Percentiles rank a stretch among this genome's conserved stretches.
These are phyloP conservation scores for Agraylea sexmaculata DNA, from an alignment of 1,140 invertebrate species.

Conservation along the genomic window DNA sequence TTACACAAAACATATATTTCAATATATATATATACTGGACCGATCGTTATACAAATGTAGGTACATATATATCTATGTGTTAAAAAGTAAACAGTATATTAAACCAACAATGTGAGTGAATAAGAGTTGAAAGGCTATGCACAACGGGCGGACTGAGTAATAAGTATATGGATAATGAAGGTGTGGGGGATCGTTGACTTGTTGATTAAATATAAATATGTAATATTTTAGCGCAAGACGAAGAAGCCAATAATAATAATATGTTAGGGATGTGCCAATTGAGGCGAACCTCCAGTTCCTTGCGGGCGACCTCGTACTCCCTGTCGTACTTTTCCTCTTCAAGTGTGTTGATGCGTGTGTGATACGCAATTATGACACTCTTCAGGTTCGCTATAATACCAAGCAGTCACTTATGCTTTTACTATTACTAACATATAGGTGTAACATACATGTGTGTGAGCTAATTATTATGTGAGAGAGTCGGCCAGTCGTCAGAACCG, in stretches of 20 bases:
- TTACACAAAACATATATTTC: too few relatives aligned
- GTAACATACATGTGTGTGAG: too few relatives aligned
- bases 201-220: conserved; percentile 4
- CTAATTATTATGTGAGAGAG: too few relatives aligned
- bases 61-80: too few relatives aligned
- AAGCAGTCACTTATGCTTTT: conserved; percentile 32
- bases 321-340: conserved; percentile 95
- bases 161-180: conserved; percentile 17
- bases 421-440: too few relatives aligned
- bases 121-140: conserved; percentile 22
- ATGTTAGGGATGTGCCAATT: conserved; percentile 14
- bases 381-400: conserved; percentile 64
- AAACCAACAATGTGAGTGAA: too few relatives aligned
- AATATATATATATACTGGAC: too few relatives aligned
- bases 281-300: conserved; percentile 73
- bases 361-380: conserved; percentile 74
- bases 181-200: conserved; percentile 1
- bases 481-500: too few relatives aligned
- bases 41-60: too few relatives aligned
- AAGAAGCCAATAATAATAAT: conserved; percentile 6
- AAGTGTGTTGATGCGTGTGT: conserved; percentile 73
- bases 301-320: conserved; percentile 86
- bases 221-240: background rate
- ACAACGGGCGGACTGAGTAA: conserved; percentile 21
- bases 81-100: too few relatives aligned